These are phyloP conservation scores for Delphinapterus leucas DNA, from an alignment of 2,113 vertebrate species.

Conservation along the genomic window DNA sequence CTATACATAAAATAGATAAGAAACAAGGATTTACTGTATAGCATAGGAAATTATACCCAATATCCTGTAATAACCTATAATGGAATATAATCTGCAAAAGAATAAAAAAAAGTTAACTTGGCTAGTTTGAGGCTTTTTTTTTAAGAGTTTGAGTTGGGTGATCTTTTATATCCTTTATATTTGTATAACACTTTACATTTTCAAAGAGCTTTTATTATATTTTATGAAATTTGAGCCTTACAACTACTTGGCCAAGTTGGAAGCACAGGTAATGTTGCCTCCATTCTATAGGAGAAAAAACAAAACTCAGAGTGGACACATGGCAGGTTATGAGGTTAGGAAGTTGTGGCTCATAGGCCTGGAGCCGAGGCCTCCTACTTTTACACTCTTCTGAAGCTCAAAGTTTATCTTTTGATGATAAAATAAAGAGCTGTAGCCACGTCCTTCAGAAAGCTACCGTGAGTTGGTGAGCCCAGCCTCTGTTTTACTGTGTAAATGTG, in stretches of 20 bases:
- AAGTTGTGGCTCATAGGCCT: neutral
- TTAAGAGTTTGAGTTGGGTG: neutral
- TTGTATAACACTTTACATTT: neutral
- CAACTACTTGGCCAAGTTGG: neutral
- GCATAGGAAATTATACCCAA: neutral
- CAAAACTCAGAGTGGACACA: neutral
- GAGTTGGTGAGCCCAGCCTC: neutral
- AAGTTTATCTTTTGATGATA: conserved; percentile 42
- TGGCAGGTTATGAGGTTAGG: neutral
- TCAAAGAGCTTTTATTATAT: neutral
- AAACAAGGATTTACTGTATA: neutral
- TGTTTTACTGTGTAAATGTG: neutral
- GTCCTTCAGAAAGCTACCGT: neutral
- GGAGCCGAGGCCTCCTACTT: neutral
- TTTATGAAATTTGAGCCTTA: neutral
- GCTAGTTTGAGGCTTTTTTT: neutral
- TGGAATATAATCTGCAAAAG: neutral
- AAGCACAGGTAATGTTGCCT: neutral
- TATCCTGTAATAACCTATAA: neutral
- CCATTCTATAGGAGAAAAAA: neutral
- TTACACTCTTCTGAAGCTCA: conserved; percentile 2
- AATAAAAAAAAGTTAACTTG: neutral
- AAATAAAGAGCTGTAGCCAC: neutral
- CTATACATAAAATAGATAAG: neutral
- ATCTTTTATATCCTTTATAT: neutral